Evolutionary conservation across 2,888 invertebrate species (phyloP).

Genomic region (Odontocerum albicorne): DNA sequence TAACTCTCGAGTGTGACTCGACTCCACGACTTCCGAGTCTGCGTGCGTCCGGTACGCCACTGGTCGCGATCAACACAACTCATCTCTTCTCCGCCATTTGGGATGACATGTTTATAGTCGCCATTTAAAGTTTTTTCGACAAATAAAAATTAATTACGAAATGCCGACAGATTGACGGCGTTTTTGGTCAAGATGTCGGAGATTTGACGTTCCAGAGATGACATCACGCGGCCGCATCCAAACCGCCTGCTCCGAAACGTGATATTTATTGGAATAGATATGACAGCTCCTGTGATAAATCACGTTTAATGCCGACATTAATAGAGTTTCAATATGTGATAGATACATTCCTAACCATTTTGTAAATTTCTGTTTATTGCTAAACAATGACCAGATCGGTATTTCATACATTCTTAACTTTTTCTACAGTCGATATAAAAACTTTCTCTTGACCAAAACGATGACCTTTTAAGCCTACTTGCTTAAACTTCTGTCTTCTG

Average conservation of each 20-base stretch:
- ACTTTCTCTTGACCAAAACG: too few species aligned
- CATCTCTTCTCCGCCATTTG: slow-evolving; percentile 23
- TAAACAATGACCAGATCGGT: slow-evolving; percentile 9
- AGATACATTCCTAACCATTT: slow-evolving; percentile 2
- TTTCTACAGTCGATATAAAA: too few species aligned
- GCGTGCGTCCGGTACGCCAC: background rate
- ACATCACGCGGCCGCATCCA: slow-evolving; percentile 18
- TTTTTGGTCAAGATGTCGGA: slow-evolving; percentile 21
- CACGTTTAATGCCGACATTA: slow-evolving; percentile 29
- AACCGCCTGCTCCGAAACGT: slow-evolving; percentile 22
- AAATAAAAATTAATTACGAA: slow-evolving; percentile 33
- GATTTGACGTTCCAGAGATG: slow-evolving; percentile 26
- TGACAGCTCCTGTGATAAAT: slow-evolving; percentile 30
- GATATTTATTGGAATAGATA: slow-evolving; percentile 34
- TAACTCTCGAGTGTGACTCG: too few species aligned
- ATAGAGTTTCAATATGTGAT: slow-evolving; percentile 28
- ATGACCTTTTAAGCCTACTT: too few species aligned
- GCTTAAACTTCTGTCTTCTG: too few species aligned
- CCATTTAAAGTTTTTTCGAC: slow-evolving; percentile 26
- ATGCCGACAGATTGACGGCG: slow-evolving; percentile 30
- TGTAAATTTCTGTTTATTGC: slow-evolving; percentile 16
- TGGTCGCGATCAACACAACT: slow-evolving; percentile 17
- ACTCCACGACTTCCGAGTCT: too few species aligned
- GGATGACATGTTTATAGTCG: slow-evolving; percentile 27
- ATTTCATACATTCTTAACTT: too few species aligned